Percentiles rank a stretch among this genome's conserved stretches.
Evolutionary conservation across 2,888 invertebrate genomes (phyloP).

Genomic region (Caenorhabditis uteleia): DNA sequence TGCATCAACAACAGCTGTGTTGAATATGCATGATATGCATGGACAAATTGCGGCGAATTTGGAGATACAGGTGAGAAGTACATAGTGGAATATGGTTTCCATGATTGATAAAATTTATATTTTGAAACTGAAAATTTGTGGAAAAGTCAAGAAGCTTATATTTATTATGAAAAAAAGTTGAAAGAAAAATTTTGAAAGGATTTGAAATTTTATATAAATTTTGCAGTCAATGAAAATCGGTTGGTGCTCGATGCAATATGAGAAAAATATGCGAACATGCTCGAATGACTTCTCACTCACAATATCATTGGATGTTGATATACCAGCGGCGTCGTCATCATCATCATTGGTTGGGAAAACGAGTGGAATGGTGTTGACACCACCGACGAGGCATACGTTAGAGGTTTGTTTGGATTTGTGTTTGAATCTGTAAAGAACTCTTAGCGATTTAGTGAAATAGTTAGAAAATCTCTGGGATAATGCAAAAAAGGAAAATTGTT

Average conservation of each 20-base stretch:
- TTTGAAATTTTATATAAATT: not conserved
- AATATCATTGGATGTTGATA: constrained; percentile 36
- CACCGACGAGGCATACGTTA: constrained; percentile 30
- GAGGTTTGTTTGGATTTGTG: constrained; percentile 12
- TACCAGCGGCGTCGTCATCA: not conserved
- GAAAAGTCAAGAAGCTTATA: not conserved
- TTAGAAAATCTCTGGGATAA: not conserved
- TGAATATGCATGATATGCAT: constrained; percentile 56
- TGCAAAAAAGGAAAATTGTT: no score
- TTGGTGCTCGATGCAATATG: constrained; percentile 66
- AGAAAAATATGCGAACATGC: constrained; percentile 48
- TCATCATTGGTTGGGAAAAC: not conserved
- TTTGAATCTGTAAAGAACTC: not conserved
- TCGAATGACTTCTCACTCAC: constrained; percentile 65
- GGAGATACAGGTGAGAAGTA: constrained; percentile 57
- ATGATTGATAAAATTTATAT: not conserved
- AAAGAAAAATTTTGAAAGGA: not conserved
- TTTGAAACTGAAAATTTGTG: not conserved
- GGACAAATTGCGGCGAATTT: constrained; percentile 56
- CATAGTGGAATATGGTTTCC: no score
- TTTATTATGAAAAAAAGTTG: not conserved
- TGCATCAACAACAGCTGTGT: constrained; percentile 58
- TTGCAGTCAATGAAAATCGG: constrained; percentile 35
- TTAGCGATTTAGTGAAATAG: not conserved
- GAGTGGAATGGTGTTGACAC: constrained; percentile 29